These are phyloP conservation scores for Catalaphyllia jardinei DNA, from an alignment of 64 coral and sea anemone species.

Conservation along the genomic window DNA sequence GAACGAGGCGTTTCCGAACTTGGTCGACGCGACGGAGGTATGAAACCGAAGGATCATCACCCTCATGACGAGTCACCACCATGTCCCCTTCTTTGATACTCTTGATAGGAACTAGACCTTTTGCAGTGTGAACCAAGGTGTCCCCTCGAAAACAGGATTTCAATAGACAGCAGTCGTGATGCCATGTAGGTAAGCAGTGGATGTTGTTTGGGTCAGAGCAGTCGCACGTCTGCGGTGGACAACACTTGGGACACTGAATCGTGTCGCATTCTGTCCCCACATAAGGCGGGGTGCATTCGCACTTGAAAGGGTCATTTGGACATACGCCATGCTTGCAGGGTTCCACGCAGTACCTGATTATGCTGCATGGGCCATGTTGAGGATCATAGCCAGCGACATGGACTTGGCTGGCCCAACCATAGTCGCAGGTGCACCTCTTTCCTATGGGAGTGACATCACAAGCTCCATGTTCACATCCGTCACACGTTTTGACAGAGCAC, in stretches of 20 bases:
- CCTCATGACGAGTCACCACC: constrained; percentile 85
- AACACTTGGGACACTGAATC: constrained; percentile 82
- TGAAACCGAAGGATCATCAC: constrained; percentile 52
- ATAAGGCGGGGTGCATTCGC: constrained; percentile 18
- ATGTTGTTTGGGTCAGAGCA: constrained; percentile 44
- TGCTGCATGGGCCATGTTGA: constrained; percentile 68
- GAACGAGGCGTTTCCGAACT: constrained; percentile 59
- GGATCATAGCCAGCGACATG: constrained; percentile 32
- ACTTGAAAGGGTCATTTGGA: constrained; percentile 69
- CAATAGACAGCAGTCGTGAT: constrained; percentile 83
- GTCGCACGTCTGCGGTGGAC: constrained; percentile 86
- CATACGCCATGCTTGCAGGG: constrained; percentile 74
- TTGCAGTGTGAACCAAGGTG: constrained; percentile 80
- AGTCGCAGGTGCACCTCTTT: constrained; percentile 78
- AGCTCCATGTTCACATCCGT: constrained; percentile 80
- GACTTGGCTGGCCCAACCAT: constrained; percentile 33
- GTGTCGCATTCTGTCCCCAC: constrained; percentile 68
- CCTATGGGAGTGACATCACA: constrained; percentile 20
- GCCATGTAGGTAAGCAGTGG: constrained; percentile 55
- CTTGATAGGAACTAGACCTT: constrained; percentile 72
- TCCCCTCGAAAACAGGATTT: constrained; percentile 91
- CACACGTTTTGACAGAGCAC: constrained; percentile 70
- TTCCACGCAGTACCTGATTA: constrained; percentile 58
- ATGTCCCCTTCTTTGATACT: constrained; percentile 70
- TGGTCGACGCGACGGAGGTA: constrained; percentile 71